Percentiles rank a stretch among this genome's conserved stretches.
Evolutionary conservation across 2,888 invertebrate species (phyloP).

Genomic region (Chrysolina americana): DNA sequence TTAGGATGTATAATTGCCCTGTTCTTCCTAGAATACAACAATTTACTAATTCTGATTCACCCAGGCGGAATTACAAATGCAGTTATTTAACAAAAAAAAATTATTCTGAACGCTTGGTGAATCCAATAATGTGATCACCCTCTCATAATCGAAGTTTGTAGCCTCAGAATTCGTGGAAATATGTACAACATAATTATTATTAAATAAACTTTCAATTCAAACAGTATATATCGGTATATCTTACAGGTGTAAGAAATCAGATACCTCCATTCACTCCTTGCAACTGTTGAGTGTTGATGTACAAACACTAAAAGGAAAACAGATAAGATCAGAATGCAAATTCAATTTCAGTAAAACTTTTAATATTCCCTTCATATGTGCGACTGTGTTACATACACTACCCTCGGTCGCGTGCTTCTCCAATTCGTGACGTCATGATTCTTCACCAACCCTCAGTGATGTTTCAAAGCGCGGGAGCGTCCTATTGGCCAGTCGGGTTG

Average conservation of each 20-base stretch:
- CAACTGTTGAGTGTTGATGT: conserved; percentile 65
- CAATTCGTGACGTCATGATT: conserved; percentile 48
- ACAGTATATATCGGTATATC: too few relatives aligned
- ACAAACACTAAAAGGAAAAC: conserved; percentile 66
- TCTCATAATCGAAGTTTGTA: too few relatives aligned
- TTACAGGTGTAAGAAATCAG: conserved; percentile 50
- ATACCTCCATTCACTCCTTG: conserved; percentile 34
- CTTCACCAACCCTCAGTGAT: conserved; percentile 52
- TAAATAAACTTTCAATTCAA: too few relatives aligned
- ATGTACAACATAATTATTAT: too few relatives aligned
- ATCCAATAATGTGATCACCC: too few relatives aligned
- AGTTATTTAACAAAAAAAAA: too few relatives aligned
- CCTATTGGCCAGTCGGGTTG: conserved; percentile 51
- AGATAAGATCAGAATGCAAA: conserved; percentile 68
- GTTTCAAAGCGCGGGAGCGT: conserved; percentile 57
- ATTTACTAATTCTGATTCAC: too few relatives aligned
- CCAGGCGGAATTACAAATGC: too few relatives aligned
- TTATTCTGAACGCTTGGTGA: too few relatives aligned
- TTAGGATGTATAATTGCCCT: too few relatives aligned
- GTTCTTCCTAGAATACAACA: too few relatives aligned
- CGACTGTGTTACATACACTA: conserved; percentile 55
- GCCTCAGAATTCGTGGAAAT: too few relatives aligned
- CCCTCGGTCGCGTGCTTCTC: conserved; percentile 57
- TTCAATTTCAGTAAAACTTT: conserved; percentile 67
- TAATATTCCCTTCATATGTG: conserved; percentile 65